These are phyloP conservation scores for Luehdorfia chinensis DNA, from an alignment of 1,140 invertebrate genomes.

Conservation along the genomic window DNA sequence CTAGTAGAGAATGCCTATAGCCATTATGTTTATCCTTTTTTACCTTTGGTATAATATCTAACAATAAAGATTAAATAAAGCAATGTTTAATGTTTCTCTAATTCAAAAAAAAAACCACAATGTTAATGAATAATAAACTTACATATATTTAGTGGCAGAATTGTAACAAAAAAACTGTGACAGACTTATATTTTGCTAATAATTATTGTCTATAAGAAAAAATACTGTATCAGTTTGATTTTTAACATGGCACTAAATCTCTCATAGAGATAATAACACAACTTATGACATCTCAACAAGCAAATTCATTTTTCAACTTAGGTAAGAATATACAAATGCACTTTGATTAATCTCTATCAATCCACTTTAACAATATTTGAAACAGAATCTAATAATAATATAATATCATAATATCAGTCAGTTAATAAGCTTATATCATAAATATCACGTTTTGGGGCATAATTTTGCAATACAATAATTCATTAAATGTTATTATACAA, in stretches of 20 bases:
- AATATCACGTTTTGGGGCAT: slow-evolving; percentile 11
- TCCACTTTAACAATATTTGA: neutral
- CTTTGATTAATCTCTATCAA: too few species aligned
- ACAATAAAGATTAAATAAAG: too few species aligned
- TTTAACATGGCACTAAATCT: slow-evolving; percentile 19
- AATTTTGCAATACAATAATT: slow-evolving; percentile 10
- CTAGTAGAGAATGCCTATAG: too few species aligned
- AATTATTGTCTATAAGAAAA: slow-evolving; percentile 11
- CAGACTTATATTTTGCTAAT: neutral
- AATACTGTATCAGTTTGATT: slow-evolving; percentile 8
- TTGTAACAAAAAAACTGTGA: slow-evolving; percentile 1
- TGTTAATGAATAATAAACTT: neutral
- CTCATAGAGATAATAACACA: slow-evolving; percentile 11
- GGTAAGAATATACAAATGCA: slow-evolving; percentile 4
- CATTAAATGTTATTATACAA: neutral
- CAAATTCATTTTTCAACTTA: slow-evolving; percentile 11
- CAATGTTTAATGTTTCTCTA: too few species aligned
- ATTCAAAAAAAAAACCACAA: too few species aligned
- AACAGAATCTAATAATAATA: neutral
- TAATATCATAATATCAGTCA: slow-evolving; percentile 1
- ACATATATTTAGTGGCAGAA: slow-evolving; percentile 9
- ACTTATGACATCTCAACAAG: slow-evolving; percentile 10
- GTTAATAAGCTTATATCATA: slow-evolving; percentile 10
- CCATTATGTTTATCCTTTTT: too few species aligned
- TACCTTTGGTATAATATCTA: too few species aligned